phyloP scores from a whole-genome alignment of 2,113 vertebrate genomes.

The Octodon degus region DNA sequence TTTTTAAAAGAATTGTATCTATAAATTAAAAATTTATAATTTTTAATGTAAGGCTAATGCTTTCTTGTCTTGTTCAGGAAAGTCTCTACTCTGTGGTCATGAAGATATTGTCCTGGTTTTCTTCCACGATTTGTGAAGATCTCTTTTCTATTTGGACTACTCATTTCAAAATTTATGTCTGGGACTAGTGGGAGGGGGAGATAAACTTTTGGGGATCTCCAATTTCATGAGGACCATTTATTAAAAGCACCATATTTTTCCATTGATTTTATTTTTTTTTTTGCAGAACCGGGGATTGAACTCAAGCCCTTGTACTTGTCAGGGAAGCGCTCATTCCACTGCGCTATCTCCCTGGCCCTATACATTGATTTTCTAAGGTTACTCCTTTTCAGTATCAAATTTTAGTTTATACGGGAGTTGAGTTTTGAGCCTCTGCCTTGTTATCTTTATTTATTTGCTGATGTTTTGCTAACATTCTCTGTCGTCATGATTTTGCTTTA shows the following conservation, averaged over 20 bases:
- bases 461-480: neutral
- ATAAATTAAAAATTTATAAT: neutral
- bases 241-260: neutral
- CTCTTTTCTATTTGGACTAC: neutral
- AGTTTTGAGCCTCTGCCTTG: neutral
- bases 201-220: neutral
- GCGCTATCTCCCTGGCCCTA: neutral
- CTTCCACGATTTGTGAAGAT: neutral
- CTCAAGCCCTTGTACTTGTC: too few relatives aligned
- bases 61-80: neutral
- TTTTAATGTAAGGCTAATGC: neutral
- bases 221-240: neutral
- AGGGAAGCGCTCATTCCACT: too few relatives aligned
- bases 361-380: neutral
- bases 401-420: neutral
- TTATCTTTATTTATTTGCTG: neutral
- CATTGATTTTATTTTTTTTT: neutral
- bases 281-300: too few relatives aligned
- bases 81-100: neutral
- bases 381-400: neutral
- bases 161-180: neutral
- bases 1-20: neutral
- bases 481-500: neutral
- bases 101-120: neutral
- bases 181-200: neutral